Base-by-base conservation (phyloP, 2,797 vertebrate genomes). In the Paguma larvata region DNA sequence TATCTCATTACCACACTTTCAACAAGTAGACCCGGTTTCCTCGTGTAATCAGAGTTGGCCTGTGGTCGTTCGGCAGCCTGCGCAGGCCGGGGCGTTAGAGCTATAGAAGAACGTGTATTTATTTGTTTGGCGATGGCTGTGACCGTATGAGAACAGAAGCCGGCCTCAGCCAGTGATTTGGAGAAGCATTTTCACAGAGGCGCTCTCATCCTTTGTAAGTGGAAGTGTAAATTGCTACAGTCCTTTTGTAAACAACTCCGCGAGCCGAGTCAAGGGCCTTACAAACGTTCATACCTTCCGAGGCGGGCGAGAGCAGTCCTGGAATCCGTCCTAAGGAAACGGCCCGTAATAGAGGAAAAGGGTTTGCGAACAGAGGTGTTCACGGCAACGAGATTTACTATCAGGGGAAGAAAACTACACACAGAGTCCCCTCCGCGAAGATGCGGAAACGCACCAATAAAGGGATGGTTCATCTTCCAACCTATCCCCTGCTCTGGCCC, bases 1-100 rank as follows among this genome's bases (percentile, higher is more conserved):
- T 78, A 27, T 97, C 97, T 97, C 98, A 92, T 94, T 93, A 92
- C 51, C 97, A 95, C 98, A 80, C 94, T 98, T 97, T 97, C 96
- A 96, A 96, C 98, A 38, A 88, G 87, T 84, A 32, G 77, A 94
- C 97, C 92, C 92, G 51, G 92, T 84, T 97, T 96, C 96, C 94
- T 94, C 72, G 63, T 51, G 62, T 95, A 96, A 97, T 91, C 98
- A 87, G 34, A 97, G 98, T 95, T 89, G 41, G 93, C 97, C 86
- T 67, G 92, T 65, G 92, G 70, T 82, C 51, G 46, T 85, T 72
- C 30, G 94, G 89, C 87, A 44, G 63, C 27, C 73, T 82, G 75
- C 11, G 8, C 82, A 62, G 30, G 96, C 93, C 41, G 1, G n/a
- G 85, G 94, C 97, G 97, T 48, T 85, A 84, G 65, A 92, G 95